Evolutionary conservation across 2,797 vertebrate genomes (phyloP).

Genomic region (Tragopan temminckii): DNA sequence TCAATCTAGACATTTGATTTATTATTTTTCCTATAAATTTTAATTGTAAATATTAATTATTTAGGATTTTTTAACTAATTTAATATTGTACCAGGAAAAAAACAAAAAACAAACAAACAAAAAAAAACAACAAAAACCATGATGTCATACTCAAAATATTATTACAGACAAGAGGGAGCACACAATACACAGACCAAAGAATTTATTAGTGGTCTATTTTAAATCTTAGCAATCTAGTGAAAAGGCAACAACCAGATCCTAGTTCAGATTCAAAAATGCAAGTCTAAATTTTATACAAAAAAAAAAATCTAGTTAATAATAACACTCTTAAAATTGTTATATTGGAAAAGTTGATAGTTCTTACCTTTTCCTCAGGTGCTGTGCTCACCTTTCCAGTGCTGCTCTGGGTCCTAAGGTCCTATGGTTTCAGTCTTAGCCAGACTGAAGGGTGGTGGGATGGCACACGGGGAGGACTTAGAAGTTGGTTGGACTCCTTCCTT

Average conservation of each 20-base stretch:
- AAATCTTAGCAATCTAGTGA: not conserved
- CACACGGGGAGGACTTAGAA: fast-evolving
- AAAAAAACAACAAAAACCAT: too few relatives aligned
- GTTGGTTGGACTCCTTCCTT: not conserved
- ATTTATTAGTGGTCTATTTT: not conserved
- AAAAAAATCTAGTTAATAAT: not conserved
- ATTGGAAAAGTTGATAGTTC: not conserved
- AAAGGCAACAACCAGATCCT: not conserved
- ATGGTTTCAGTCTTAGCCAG: not conserved
- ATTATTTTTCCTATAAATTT: not conserved
- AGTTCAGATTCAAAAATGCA: not conserved
- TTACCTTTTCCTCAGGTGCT: not conserved
- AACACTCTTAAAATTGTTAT: not conserved
- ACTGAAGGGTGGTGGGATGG: not conserved
- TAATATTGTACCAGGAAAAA: not conserved
- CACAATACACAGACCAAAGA: not conserved
- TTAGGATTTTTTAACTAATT: not conserved
- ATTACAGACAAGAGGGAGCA: not conserved
- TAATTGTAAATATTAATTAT: not conserved
- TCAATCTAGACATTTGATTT: not conserved
- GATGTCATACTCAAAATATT: not conserved
- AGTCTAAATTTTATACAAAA: not conserved
- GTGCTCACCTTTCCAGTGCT: not conserved
- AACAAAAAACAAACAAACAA: too few relatives aligned
- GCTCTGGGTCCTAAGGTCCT: not conserved